A percentile compares a stretch with the other conserved stretches of the same genome.
phyloP scores from a whole-genome alignment of 2,113 vertebrate species.

The Microcebus griseorufus region DNA sequence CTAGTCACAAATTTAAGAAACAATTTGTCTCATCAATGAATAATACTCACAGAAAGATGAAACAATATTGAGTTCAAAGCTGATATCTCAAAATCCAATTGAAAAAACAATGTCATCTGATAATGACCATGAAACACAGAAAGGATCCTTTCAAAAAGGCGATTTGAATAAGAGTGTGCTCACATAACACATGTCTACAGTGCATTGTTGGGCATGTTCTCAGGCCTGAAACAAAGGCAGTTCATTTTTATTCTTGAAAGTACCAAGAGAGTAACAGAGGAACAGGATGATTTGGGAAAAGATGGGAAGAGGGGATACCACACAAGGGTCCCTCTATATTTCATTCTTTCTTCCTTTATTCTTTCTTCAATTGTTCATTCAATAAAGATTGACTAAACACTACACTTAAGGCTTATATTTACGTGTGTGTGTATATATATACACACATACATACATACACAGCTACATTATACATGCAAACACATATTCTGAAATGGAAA shows the following conservation, averaged over 20 bases:
- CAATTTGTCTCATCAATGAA: slow-evolving; percentile 4
- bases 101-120: slow-evolving; percentile 22
- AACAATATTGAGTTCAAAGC: not conserved
- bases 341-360: not conserved
- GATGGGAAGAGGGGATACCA: not conserved
- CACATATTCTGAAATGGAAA: not conserved
- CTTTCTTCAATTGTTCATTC: not conserved
- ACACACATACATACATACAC: not conserved
- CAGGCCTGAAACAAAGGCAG: not conserved
- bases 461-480: not conserved
- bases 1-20: slow-evolving; percentile 45
- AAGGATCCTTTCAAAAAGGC: not conserved
- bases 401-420: not conserved
- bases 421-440: not conserved
- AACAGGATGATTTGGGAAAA: not conserved
- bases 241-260: not conserved
- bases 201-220: not conserved
- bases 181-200: not conserved
- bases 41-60: not conserved
- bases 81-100: slow-evolving; percentile 52
- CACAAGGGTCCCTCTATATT: not conserved
- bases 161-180: not conserved
- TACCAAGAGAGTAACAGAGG: not conserved
- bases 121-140: not conserved
- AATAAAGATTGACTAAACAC: not conserved